Conservation (phyloP, 2,888 invertebrate genomes). For the Mayetiola destructor region DNA sequence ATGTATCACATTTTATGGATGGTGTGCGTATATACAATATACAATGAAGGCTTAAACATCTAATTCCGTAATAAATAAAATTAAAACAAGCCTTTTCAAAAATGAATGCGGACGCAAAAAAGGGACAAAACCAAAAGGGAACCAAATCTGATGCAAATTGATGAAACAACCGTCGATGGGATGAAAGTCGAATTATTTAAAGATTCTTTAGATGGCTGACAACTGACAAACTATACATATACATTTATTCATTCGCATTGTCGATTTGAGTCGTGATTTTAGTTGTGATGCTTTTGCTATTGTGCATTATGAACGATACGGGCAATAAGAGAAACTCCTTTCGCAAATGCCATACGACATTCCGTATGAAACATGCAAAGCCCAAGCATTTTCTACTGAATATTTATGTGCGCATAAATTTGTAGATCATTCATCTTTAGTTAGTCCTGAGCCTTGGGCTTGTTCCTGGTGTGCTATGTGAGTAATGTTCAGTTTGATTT, state of each 20-base stretch:
- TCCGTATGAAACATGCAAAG: no score
- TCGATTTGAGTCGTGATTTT: no score
- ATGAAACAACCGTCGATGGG: background rate
- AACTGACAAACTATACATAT: no score
- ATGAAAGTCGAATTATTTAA: no score
- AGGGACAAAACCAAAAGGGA: background rate
- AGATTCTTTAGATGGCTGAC: no score
- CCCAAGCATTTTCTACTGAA: slow-evolving; percentile 12
- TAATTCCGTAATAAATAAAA: slow-evolving; percentile 11
- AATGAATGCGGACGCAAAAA: no score
- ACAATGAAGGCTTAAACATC: slow-evolving; percentile 1
- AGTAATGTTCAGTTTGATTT: background rate
- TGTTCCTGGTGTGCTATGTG: background rate
- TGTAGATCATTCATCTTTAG: slow-evolving; percentile 9
- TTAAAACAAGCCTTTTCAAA: slow-evolving; percentile 11
- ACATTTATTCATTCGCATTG: no score
- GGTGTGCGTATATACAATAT: background rate
- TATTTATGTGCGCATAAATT: slow-evolving; percentile 12
- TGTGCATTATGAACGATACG: no score
- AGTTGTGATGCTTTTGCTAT: no score
- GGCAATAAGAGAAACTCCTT: no score
- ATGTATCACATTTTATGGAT: background rate
- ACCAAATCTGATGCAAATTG: background rate
- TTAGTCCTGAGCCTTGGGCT: background rate
- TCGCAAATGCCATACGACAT: no score